Base-by-base conservation (phyloP, 2,113 vertebrate genomes). In the Dicrurus megarhynchus region DNA sequence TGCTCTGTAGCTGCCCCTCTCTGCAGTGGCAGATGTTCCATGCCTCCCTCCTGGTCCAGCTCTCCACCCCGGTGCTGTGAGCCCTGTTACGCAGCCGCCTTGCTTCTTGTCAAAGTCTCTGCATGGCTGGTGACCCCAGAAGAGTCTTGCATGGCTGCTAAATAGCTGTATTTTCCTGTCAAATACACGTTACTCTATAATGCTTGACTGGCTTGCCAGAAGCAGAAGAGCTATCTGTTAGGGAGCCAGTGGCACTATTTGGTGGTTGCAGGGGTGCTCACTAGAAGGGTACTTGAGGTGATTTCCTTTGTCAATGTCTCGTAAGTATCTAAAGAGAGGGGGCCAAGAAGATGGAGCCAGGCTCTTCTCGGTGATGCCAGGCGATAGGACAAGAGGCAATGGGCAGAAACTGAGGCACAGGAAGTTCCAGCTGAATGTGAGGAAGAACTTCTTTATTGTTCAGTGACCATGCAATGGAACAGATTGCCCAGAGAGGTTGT, bases 241-340 rank as follows among this genome's bases (percentile, higher is more conserved):
- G 9, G 35, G 33, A 3, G 32, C 6, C 10, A 9, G 0, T 0
- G 13, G 50, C 35, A 3, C 6, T 26, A 8, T 5, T 4, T 24
- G 18, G 46, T 8, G 37, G 3, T 16, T 4, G 13, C 16, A n/a
- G 23, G 27, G 53, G 18, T 2, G 3, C 39, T 49, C 12, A 1
- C 0, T 32, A 22, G 49, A 37, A 33, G n/a, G 17, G 7, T 50
- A 8, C 0, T 1, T 8, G 16, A 13, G 4, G 23, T 2, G 10
- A 10, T 10, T 3, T 41, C 13, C 10, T 60, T 55, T 12, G 22
- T 35, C 41, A 49, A 2, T 22, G 14, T n/a, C 55, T 53, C n/a
- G 1, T 30, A 53, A 53, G 3, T 28, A 20, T 39, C 19, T 52
- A 14, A 52, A 17, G 13, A 2, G 4, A 4, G 5, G 1, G 10